Base-by-base conservation (phyloP, 1,140 invertebrate species). In the Drosophila mayri region DNA sequence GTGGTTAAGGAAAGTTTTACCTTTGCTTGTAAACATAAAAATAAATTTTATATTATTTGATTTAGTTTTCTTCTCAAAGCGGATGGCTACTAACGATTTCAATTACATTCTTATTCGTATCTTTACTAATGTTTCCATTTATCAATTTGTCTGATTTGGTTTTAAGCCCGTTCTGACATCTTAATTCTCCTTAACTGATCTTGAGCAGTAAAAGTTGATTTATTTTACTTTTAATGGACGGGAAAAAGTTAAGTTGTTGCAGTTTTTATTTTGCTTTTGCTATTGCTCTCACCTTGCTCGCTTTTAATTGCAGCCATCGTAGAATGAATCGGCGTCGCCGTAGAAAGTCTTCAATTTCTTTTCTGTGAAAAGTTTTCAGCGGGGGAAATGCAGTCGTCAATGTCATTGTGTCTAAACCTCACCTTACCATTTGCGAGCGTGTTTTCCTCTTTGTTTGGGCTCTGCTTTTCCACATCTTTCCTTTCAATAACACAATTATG, bases 321-420 rank as follows among this genome's bases (percentile, higher is more conserved):
- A 71, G 47, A 49, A 59, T 41, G 46, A 72, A 63, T 41, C 59
- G 59, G 11, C 30, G 59, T 37, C 46, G 55, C 44, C 16, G 81
- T 85, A 80, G 81, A 84, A 84, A 84, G 81, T 85, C 81, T 84
- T 76, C 65, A 62, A 44, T 85, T 84, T 85, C 72, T 76, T 85
- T 84, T 80, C 72, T 76, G 32, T 84, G 81, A 67, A 84, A 82
- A 84, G 61, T 64, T 68, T 41, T 37, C n/a, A 49, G 54, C 74
- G 22, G 64, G 71, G 60, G 47, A 83, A 82, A 81, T 75, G 52
- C 72, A 81, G 68, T 81, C 62, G 81, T 77, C 72, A 85, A 79
- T 84, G 66, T 68, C 54, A 81, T 80, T 84, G 76, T 79, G 57
- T 44, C 37, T 64, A 72, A 77, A 81, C 67, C 50, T 71, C 50